These are phyloP conservation scores for Brachyptera putata DNA, from an alignment of 2,888 invertebrate species.

Conservation along the genomic window DNA sequence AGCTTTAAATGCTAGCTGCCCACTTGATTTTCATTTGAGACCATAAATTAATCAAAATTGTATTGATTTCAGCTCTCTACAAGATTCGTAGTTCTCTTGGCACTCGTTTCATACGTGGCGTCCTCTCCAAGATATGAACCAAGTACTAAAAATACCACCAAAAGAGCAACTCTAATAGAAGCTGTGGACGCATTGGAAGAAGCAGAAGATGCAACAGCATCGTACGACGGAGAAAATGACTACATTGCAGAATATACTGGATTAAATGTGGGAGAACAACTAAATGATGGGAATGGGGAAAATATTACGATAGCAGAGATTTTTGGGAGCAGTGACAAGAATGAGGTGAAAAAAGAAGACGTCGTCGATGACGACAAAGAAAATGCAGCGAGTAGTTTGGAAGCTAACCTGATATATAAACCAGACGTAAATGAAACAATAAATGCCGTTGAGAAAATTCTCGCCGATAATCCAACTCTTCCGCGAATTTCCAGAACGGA, in stretches of 20 bases:
- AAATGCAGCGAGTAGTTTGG: background rate
- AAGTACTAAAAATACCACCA: no score
- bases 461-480: slow-evolving; percentile 56
- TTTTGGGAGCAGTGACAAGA: background rate
- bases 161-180: background rate
- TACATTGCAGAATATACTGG: slow-evolving; percentile 7
- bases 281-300: background rate
- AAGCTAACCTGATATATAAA: slow-evolving; percentile 34
- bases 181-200: background rate
- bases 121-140: background rate
- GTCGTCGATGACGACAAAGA: background rate
- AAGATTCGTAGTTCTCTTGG: background rate
- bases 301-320: background rate
- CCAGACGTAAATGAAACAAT: slow-evolving; percentile 59
- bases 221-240: background rate
- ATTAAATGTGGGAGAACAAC: background rate
- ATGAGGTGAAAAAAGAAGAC: background rate
- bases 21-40: no score
- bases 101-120: no score
- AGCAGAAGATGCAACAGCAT: background rate
- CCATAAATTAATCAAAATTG: no score
- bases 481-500: slow-evolving; percentile 61
- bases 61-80: background rate
- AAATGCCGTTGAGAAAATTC: slow-evolving; percentile 54
- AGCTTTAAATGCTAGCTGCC: no score